Conservation (phyloP, 2,888 invertebrate genomes). For the Pachycephus smyrnensis region DNA sequence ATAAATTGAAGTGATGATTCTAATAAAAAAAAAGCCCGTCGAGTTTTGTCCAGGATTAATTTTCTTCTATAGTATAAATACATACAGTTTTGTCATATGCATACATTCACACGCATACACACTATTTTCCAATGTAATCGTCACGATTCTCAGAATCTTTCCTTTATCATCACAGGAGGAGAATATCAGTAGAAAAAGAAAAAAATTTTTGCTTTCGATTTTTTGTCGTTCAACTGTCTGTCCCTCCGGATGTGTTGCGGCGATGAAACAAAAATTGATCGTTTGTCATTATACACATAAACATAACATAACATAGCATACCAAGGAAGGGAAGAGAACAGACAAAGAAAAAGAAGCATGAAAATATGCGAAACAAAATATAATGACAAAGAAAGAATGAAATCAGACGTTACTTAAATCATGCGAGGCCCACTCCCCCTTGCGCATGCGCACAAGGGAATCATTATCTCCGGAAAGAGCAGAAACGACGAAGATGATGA, state of each 20-base stretch:
- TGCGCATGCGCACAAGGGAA: background rate
- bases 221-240: background rate
- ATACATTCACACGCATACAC: background rate
- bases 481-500: background rate
- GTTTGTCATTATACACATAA: background rate
- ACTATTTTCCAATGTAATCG: background rate
- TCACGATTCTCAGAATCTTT: background rate
- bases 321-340: background rate
- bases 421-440: background rate
- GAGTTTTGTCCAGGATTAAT: background rate
- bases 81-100: background rate
- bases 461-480: constrained; percentile 18
- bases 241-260: background rate
- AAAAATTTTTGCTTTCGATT: background rate
- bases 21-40: background rate
- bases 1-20: constrained; percentile 15
- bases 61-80: background rate
- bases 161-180: background rate
- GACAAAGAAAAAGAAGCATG: constrained; percentile 11
- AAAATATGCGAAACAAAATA: background rate
- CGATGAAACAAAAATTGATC: background rate
- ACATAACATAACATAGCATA: background rate
- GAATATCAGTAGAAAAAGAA: background rate
- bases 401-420: background rate
- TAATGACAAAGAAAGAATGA: background rate